Percentiles rank a stretch among this genome's conserved stretches.
Evolutionary conservation across 1,140 invertebrate genomes (phyloP).

Genomic region (Drosophila pectinifera): DNA sequence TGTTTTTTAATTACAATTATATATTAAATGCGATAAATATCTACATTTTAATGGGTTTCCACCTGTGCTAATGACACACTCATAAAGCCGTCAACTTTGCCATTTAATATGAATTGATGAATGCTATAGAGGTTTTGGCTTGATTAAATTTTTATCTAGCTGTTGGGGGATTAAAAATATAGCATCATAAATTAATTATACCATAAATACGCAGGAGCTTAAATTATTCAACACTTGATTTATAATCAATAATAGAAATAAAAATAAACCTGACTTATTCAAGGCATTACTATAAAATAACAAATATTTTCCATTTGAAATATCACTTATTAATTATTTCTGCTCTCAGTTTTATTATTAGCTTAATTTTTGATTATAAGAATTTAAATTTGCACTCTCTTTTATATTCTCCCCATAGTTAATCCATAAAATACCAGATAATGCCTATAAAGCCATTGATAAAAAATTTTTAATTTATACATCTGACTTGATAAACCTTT

Average conservation of each 20-base stretch:
- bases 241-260: not conserved
- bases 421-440: no score
- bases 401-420: no score
- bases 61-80: not conserved
- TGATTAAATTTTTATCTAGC: not conserved
- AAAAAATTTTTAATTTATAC: not conserved
- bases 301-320: not conserved
- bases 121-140: not conserved
- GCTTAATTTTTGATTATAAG: no score
- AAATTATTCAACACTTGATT: not conserved
- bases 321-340: no score
- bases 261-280: not conserved
- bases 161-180: not conserved
- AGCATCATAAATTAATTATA: not conserved
- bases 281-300: not conserved
- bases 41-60: conserved; percentile 25
- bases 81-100: conserved; percentile 30
- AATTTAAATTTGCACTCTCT: no score
- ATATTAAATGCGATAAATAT: conserved; percentile 10
- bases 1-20: conserved; percentile 34
- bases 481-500: not conserved
- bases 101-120: conserved; percentile 20
- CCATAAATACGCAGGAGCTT: not conserved
- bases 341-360: not conserved
- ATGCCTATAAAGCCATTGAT: not conserved